Conservation (phyloP, 2,888 invertebrate genomes). For the Ichneumoninae sp. region DNA sequence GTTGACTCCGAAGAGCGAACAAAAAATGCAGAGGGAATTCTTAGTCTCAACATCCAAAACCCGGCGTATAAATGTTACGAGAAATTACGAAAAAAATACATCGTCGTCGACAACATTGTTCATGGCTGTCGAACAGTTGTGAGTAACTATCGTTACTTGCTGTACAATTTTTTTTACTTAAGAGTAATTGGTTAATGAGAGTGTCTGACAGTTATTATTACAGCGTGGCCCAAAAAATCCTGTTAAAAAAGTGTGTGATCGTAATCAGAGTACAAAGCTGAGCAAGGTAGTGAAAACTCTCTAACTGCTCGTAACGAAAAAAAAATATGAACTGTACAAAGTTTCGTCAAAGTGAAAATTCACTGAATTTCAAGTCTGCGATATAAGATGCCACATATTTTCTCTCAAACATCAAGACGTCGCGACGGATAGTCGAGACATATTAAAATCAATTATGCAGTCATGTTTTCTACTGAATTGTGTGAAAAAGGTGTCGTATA, state of each 20-base stretch:
- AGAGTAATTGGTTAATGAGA: background rate
- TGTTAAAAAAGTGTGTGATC: background rate
- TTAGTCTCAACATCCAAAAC: background rate
- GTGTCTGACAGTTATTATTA: background rate
- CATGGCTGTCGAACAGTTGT: background rate
- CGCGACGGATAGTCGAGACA: background rate
- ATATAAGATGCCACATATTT: background rate
- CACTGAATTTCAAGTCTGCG: background rate
- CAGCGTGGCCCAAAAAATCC: background rate
- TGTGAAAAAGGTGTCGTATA: background rate
- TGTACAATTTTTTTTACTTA: background rate
- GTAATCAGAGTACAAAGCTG: background rate
- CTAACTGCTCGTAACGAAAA: background rate
- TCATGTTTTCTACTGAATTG: background rate
- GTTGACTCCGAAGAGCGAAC: slow-evolving; percentile 25
- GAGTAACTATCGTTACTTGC: background rate
- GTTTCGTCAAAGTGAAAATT: background rate
- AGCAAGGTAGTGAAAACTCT: background rate
- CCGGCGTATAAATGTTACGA: background rate
- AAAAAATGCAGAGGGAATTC: slow-evolving; percentile 34
- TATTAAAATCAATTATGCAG: background rate
- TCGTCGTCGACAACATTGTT: background rate
- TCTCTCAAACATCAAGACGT: background rate
- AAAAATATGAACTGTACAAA: background rate
- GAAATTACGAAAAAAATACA: slow-evolving; percentile 5